Conservation (phyloP, 2,797 vertebrate species). For the Lates japonicus region DNA sequence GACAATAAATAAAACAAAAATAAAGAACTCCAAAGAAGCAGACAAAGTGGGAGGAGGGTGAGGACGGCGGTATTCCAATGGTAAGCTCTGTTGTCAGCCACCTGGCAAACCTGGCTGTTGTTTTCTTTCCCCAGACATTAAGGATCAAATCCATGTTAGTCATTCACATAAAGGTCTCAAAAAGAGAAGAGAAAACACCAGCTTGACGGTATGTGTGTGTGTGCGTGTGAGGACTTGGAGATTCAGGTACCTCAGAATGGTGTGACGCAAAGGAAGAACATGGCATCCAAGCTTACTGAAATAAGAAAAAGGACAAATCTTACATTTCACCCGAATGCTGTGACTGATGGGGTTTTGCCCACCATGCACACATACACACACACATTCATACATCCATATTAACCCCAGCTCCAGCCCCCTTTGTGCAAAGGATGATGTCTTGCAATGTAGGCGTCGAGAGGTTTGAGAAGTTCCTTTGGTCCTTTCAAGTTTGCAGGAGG, state of each 20-base stretch:
- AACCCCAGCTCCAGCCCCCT: constrained; percentile 73
- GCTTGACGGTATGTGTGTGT: constrained; percentile 2
- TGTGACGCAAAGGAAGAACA: not conserved
- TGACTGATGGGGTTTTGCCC: constrained; percentile 57
- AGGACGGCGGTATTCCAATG: too few relatives aligned
- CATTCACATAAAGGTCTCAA: constrained; percentile 38
- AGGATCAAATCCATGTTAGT: constrained; percentile 45
- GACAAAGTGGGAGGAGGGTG: constrained; percentile 26
- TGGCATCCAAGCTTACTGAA: not conserved
- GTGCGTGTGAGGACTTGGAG: not conserved
- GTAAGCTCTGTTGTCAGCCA: too few relatives aligned
- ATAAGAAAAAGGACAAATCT: constrained; percentile 21
- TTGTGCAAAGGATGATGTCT: constrained; percentile 86
- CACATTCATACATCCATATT: constrained; percentile 66
- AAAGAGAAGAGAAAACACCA: constrained; percentile 30
- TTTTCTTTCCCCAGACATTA: constrained; percentile 40
- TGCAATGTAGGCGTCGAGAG: constrained; percentile 72
- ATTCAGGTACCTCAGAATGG: constrained; percentile 14
- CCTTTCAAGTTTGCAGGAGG: constrained; percentile 85
- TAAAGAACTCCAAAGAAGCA: constrained; percentile 9
- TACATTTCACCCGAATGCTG: constrained; percentile 28
- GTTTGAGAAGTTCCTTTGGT: constrained; percentile 78
- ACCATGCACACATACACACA: constrained; percentile 34
- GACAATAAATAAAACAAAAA: constrained; percentile 6
- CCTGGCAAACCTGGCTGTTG: constrained; percentile 51